Evolutionary conservation across 2,888 invertebrate genomes (phyloP).

Genomic region (Drosophila mettleri): DNA sequence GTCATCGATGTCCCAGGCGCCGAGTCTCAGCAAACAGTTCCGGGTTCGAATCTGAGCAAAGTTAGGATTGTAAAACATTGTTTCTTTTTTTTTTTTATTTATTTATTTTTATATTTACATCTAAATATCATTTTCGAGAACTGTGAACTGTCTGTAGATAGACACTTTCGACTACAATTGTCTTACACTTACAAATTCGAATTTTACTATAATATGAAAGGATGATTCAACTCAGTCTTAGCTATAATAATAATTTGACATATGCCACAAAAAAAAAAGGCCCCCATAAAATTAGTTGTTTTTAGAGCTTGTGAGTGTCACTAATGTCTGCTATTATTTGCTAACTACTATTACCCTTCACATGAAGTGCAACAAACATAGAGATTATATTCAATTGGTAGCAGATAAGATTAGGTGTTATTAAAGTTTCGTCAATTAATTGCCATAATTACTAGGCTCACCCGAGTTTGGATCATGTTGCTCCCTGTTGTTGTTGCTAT

Average conservation of each 20-base stretch:
- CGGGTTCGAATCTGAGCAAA: no score
- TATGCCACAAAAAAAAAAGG: not conserved
- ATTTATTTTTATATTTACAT: no score
- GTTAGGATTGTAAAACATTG: no score
- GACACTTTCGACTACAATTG: no score
- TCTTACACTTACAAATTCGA: no score
- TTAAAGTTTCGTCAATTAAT: constrained; percentile 28
- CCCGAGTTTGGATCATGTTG: constrained; percentile 63
- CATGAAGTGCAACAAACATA: constrained; percentile 17
- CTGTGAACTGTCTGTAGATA: no score
- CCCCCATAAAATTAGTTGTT: not conserved
- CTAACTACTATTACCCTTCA: constrained; percentile 5
- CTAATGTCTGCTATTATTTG: not conserved
- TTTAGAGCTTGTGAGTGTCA: not conserved
- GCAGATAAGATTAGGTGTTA: constrained; percentile 41
- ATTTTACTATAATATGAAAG: no score
- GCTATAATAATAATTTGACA: not conserved
- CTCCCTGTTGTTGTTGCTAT: constrained; percentile 60
- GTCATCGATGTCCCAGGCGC: no score
- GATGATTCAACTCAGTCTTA: no score
- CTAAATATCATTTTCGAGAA: no score
- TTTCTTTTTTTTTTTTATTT: no score
- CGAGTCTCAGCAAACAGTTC: no score
- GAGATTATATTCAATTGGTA: constrained; percentile 18
- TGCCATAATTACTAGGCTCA: constrained; percentile 64